Percentiles rank a stretch among this genome's conserved stretches.
phyloP scores from a whole-genome alignment of 2,797 vertebrate genomes.

The Zenarchopterus dispar region DNA sequence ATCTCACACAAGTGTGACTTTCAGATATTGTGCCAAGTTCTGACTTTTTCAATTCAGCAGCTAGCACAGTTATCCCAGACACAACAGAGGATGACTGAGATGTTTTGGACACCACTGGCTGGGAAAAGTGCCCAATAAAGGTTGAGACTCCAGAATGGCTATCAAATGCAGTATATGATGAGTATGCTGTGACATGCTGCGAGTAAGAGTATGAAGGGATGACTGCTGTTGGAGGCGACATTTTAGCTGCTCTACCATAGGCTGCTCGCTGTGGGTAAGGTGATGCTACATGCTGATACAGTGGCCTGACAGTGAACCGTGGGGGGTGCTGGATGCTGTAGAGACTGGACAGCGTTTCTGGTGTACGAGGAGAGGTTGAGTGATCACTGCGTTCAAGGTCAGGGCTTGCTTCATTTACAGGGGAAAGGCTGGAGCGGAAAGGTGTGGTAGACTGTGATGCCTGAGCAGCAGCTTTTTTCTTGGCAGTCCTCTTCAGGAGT shows the following conservation, averaged over 20 bases:
- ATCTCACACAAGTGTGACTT: constrained; percentile 33
- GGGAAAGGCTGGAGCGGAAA: constrained; percentile 91
- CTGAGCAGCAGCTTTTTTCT: constrained; percentile 80
- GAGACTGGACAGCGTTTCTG: constrained; percentile 66
- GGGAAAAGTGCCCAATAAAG: constrained; percentile 25
- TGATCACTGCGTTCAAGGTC: constrained; percentile 88
- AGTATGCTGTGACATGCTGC: constrained; percentile 47
- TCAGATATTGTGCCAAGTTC: constrained; percentile 40
- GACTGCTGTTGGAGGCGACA: constrained; percentile 77
- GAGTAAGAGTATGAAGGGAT: constrained; percentile 42
- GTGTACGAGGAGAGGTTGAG: constrained; percentile 81
- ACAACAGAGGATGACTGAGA: constrained; percentile 20
- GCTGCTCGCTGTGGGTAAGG: constrained; percentile 83
- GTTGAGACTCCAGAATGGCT: constrained; percentile 23
- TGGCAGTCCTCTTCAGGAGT: constrained; percentile 88
- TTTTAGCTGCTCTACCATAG: constrained; percentile 73
- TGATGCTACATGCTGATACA: constrained; percentile 80
- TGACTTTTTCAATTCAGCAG: constrained; percentile 40
- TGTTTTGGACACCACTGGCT: constrained; percentile 28
- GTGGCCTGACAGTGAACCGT: constrained; percentile 72
- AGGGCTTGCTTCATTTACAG: constrained; percentile 91
- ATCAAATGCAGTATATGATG: constrained; percentile 42
- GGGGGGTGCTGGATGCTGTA: constrained; percentile 62
- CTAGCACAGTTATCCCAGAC: constrained; percentile 27
- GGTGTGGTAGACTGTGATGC: constrained; percentile 67